A percentile compares a stretch with the other conserved stretches of the same genome.
phyloP scores from a whole-genome alignment of 2,888 invertebrate species.

The Sicus ferrugineus region DNA sequence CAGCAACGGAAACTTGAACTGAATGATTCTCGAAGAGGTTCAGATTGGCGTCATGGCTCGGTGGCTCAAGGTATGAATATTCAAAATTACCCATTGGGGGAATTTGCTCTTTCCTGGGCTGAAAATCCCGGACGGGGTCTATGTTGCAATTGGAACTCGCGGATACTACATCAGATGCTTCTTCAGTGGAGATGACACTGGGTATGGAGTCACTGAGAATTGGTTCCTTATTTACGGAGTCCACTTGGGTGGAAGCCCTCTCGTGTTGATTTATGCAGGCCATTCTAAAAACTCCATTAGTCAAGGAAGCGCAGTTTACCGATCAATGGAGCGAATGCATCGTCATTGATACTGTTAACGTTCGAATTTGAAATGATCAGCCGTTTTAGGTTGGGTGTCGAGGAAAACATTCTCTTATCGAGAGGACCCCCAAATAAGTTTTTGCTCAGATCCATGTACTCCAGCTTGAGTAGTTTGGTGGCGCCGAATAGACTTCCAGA shows the following conservation, averaged over 20 bases:
- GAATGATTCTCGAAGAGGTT: slow-evolving; percentile 45
- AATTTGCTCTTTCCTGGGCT: slow-evolving; percentile 13
- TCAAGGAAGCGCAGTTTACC: slow-evolving; percentile 48
- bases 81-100: too few species aligned
- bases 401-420: slow-evolving; percentile 43
- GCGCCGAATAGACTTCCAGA: slow-evolving; percentile 49
- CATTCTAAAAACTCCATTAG: too few species aligned
- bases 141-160: too few species aligned
- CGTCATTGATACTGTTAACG: slow-evolving; percentile 47
- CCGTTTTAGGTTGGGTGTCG: slow-evolving; percentile 49
- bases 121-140: too few species aligned
- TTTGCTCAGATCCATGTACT: slow-evolving; percentile 51
- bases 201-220: too few species aligned
- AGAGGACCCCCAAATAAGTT: slow-evolving; percentile 50
- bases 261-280: too few species aligned
- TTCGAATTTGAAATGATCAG: slow-evolving; percentile 47
- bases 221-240: too few species aligned
- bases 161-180: too few species aligned
- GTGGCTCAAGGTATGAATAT: too few species aligned
- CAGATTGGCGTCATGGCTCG: slow-evolving; percentile 50
- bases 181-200: too few species aligned
- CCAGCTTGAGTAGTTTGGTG: slow-evolving; percentile 45
- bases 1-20: slow-evolving; percentile 45
- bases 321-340: slow-evolving; percentile 50
- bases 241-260: too few species aligned